phyloP scores from a whole-genome alignment of 2,113 vertebrate species.

The Notarius lentiginosus region DNA sequence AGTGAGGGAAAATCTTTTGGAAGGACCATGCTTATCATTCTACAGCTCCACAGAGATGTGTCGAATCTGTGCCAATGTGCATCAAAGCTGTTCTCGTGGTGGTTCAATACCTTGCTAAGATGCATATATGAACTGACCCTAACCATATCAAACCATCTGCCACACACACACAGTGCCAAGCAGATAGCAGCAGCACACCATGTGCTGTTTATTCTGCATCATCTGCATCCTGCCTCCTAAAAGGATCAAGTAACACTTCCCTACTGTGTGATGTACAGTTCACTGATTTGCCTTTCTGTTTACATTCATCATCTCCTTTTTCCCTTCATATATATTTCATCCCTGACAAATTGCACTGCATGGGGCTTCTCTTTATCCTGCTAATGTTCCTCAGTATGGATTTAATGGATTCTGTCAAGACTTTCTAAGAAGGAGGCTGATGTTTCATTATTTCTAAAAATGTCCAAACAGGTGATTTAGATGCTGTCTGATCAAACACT shows the following conservation, averaged over 20 bases:
- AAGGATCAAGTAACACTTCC: not conserved
- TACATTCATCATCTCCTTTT: not conserved
- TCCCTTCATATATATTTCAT: slow-evolving; percentile 2
- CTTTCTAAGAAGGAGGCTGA: not conserved
- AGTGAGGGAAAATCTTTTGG: not conserved
- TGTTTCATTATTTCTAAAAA: not conserved
- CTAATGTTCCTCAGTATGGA: not conserved
- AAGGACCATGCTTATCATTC: not conserved
- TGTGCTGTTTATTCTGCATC: not conserved
- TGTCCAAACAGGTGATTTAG: not conserved
- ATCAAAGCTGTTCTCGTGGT: not conserved
- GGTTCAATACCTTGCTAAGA: not conserved
- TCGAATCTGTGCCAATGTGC: not conserved
- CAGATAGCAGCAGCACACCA: not conserved
- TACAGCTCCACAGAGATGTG: not conserved
- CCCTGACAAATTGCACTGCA: not conserved
- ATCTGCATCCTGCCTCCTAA: not conserved
- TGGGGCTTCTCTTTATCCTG: not conserved
- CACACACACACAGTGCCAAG: not conserved
- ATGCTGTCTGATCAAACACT: not conserved
- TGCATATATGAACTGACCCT: not conserved
- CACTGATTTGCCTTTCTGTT: not conserved
- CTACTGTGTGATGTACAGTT: not conserved
- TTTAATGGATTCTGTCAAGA: not conserved
- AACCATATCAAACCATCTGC: slow-evolving; percentile 7